Conservation (phyloP, 2,888 invertebrate species). For the Glyphotaelius pellucidus region DNA sequence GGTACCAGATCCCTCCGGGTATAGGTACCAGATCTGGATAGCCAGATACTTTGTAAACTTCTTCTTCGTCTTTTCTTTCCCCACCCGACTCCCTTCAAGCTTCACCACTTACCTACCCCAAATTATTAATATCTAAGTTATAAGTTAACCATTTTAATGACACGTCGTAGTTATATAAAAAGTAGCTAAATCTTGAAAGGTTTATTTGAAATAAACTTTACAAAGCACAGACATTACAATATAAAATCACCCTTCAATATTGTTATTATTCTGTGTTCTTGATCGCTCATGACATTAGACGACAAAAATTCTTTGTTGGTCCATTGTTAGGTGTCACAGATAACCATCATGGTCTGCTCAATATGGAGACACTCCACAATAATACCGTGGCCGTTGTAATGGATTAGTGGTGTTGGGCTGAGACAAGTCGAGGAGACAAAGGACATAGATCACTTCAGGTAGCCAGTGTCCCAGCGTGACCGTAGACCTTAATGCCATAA, state of each 20-base stretch:
- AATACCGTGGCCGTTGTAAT: slow-evolving; percentile 46
- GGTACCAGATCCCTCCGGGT: too few relatives aligned
- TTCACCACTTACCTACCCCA: too few relatives aligned
- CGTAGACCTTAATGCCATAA: neutral
- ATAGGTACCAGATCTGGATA: too few relatives aligned
- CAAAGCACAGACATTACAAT: neutral
- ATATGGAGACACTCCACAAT: slow-evolving; percentile 37
- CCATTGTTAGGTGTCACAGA: slow-evolving; percentile 53
- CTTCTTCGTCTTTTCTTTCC: too few relatives aligned
- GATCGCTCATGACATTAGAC: slow-evolving; percentile 41
- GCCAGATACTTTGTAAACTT: too few relatives aligned
- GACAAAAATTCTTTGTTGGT: slow-evolving; percentile 44
- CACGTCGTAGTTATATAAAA: too few relatives aligned
- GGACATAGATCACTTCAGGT: slow-evolving; percentile 44
- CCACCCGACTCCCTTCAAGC: too few relatives aligned
- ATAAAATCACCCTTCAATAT: neutral
- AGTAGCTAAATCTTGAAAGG: too few relatives aligned
- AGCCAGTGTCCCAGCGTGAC: slow-evolving; percentile 13
- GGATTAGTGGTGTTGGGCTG: slow-evolving; percentile 53
- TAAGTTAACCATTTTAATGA: too few relatives aligned
- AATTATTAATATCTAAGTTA: too few relatives aligned
- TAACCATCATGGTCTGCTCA: slow-evolving; percentile 37
- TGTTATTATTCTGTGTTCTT: slow-evolving; percentile 15
- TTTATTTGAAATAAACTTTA: neutral
- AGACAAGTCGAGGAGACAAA: slow-evolving; percentile 23